Percentiles rank a stretch among this genome's conserved stretches.
Conservation (phyloP, 2,888 invertebrate genomes). For the Netelia virgata region DNA sequence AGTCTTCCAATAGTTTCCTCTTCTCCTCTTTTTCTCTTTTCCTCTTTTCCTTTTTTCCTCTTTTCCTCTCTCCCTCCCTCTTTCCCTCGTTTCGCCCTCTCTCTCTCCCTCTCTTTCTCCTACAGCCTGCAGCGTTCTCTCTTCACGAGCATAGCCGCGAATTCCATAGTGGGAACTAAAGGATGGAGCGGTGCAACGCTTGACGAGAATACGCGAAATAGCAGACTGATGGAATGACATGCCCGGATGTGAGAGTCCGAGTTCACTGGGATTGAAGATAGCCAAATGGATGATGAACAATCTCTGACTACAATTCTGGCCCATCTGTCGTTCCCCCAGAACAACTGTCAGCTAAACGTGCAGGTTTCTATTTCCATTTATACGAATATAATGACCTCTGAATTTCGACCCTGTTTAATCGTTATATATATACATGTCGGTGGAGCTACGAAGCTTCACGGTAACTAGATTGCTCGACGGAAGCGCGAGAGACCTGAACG, state of each 20-base stretch:
- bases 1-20: constrained; percentile 71
- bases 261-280: constrained; percentile 41
- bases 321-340: constrained; percentile 50
- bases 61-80: not conserved
- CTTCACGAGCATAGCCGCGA: constrained; percentile 46
- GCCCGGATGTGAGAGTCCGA: constrained; percentile 37
- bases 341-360: constrained; percentile 77
- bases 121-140: constrained; percentile 58
- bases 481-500: no score
- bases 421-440: not conserved
- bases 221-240: constrained; percentile 35
- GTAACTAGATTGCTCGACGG: no score
- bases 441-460: no score
- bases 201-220: constrained; percentile 42
- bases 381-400: constrained; percentile 76
- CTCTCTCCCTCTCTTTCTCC: not conserved
- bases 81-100: not conserved
- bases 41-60: constrained; percentile 1
- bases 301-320: constrained; percentile 44
- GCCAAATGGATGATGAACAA: constrained; percentile 54
- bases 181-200: constrained; percentile 65
- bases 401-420: not conserved
- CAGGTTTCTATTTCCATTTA: constrained; percentile 71
- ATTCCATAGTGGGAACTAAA: constrained; percentile 46
- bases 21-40: constrained; percentile 15